Percentiles rank a stretch among this genome's conserved stretches.
Evolutionary conservation across 2,797 vertebrate genomes (phyloP).

Genomic region (Perodicticus potto): DNA sequence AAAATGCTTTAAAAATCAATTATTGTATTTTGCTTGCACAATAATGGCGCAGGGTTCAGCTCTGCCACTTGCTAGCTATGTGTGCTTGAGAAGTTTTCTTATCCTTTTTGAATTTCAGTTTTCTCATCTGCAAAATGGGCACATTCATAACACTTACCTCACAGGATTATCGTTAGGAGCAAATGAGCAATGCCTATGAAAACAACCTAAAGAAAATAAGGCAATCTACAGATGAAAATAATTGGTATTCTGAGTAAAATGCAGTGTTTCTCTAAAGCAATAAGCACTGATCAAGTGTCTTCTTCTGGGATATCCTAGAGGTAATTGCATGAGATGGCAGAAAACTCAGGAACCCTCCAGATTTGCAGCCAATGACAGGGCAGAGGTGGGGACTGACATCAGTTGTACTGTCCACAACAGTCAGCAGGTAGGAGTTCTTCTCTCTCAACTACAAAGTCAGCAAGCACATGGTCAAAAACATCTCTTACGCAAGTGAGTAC

Average conservation of each 20-base stretch:
- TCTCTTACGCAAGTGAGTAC: accelerated
- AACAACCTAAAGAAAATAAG: background rate
- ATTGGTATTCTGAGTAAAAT: background rate
- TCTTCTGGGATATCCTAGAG: background rate
- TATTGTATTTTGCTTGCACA: background rate
- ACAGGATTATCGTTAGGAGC: background rate
- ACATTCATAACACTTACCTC: background rate
- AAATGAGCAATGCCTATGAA: constrained; percentile 21
- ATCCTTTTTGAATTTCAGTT: constrained; percentile 35
- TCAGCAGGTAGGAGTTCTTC: background rate
- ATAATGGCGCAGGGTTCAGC: background rate
- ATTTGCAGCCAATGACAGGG: background rate
- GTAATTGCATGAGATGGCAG: background rate
- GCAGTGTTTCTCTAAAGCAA: background rate
- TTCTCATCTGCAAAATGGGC: constrained; percentile 30
- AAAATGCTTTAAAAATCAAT: constrained; percentile 57
- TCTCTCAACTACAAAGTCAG: background rate
- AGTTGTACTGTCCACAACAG: background rate
- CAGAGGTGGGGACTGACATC: background rate
- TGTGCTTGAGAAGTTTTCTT: constrained; percentile 11
- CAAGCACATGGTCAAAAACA: background rate
- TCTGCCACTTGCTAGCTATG: background rate
- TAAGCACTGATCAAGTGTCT: background rate
- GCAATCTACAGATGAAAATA: background rate
- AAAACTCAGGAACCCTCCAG: background rate